Evolutionary conservation across 2,113 vertebrate genomes (phyloP).

Genomic region (Mohoua ochrocephala): DNA sequence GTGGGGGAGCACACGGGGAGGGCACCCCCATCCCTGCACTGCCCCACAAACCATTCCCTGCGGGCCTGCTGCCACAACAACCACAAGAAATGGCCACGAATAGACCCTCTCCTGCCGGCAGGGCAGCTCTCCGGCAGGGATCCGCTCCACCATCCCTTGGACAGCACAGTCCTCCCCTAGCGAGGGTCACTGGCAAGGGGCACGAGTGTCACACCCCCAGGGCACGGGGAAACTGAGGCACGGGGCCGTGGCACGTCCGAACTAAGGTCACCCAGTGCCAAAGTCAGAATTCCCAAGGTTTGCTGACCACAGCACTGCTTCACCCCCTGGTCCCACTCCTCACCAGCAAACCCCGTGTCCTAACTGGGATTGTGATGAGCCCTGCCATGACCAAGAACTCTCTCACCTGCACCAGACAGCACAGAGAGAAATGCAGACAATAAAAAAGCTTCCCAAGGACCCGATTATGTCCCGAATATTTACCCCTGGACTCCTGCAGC

Average conservation of each 20-base stretch:
- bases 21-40: not conserved
- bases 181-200: not conserved
- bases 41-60: not conserved
- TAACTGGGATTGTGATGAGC: accelerated
- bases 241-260: not conserved
- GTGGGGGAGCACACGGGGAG: not conserved
- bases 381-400: not conserved
- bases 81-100: slow-evolving; percentile 19
- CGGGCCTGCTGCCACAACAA: slow-evolving; percentile 36
- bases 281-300: too few relatives aligned
- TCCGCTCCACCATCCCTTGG: not conserved
- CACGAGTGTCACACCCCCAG: not conserved
- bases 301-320: accelerated
- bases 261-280: not conserved
- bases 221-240: not conserved
- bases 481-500: not conserved
- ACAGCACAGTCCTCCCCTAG: not conserved
- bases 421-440: not conserved
- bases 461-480: not conserved
- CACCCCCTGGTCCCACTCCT: not conserved
- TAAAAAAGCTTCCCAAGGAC: not conserved
- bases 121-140: not conserved
- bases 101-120: not conserved
- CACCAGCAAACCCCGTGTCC: not conserved
- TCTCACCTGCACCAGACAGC: not conserved